Conservation (phyloP, 2,888 invertebrate species). For the Chrysodeixis includens region DNA sequence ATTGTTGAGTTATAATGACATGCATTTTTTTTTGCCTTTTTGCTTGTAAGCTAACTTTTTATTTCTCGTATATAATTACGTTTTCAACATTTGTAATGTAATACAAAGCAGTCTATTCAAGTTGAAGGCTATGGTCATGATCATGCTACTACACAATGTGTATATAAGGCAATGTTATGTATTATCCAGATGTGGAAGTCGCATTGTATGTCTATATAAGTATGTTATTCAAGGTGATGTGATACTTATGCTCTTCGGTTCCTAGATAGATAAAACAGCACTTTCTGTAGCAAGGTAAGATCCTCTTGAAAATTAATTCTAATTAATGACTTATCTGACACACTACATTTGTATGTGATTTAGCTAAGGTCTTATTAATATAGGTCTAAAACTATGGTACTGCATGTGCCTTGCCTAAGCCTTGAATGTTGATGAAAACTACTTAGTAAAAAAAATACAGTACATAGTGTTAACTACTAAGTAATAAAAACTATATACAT, state of each 20-base stretch:
- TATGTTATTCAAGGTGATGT: conserved; percentile 61
- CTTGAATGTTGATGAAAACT: not conserved
- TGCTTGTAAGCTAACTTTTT: not conserved
- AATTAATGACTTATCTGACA: too few relatives aligned
- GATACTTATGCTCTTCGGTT: conserved; percentile 25
- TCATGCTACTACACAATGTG: conserved; percentile 45
- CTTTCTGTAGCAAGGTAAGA: conserved; percentile 1
- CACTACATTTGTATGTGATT: too few relatives aligned
- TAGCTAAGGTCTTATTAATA: too few relatives aligned
- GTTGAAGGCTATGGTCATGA: conserved; percentile 66
- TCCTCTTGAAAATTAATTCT: not conserved
- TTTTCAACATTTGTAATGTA: not conserved
- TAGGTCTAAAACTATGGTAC: too few relatives aligned
- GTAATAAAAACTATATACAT: too few relatives aligned
- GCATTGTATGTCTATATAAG: conserved; percentile 67
- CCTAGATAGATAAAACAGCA: conserved; percentile 23
- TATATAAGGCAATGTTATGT: conserved; percentile 50
- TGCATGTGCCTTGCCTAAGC: not conserved
- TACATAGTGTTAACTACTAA: too few relatives aligned
- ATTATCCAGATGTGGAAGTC: conserved; percentile 60
- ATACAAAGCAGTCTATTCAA: conserved; percentile 45
- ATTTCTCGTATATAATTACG: not conserved
- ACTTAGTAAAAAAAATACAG: not conserved
- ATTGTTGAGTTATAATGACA: not conserved
- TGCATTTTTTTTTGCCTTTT: not conserved